A percentile compares a stretch with the other conserved stretches of the same genome.
Conservation (phyloP, 2,888 invertebrate species). For the Nomada ferruginata region DNA sequence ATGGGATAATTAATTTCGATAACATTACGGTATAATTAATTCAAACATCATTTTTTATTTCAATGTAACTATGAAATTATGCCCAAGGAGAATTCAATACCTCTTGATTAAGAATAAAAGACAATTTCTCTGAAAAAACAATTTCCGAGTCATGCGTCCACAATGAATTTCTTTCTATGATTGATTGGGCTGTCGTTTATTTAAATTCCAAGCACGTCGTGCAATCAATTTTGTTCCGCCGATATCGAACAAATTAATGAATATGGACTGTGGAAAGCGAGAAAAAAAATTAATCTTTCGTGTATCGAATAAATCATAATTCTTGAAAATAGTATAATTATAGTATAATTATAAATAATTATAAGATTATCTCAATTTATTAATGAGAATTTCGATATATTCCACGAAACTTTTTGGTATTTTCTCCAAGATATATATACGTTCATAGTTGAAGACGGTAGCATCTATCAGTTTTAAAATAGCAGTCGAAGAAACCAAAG, state of each 20-base stretch:
- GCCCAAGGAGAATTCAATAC: background rate
- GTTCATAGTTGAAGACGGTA: background rate
- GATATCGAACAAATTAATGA: background rate
- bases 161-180: background rate
- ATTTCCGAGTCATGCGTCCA: background rate
- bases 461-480: constrained; percentile 25
- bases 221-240: background rate
- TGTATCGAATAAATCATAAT: background rate
- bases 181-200: background rate
- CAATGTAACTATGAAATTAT: background rate
- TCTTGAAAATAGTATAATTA: no score
- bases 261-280: background rate
- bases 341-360: no score
- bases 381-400: background rate
- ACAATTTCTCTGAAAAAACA: background rate
- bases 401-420: background rate
- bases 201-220: background rate
- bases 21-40: no score
- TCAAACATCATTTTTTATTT: no score
- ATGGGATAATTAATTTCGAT: no score
- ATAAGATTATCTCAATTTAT: no score
- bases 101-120: background rate
- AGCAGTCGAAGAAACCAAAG: constrained; percentile 31
- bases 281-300: background rate
- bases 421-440: background rate